Evolutionary conservation across 2,797 vertebrate genomes (phyloP), one percentile per base, ranked within the genome.

Genomic region (Erpetoichthys calabaricus): DNA sequence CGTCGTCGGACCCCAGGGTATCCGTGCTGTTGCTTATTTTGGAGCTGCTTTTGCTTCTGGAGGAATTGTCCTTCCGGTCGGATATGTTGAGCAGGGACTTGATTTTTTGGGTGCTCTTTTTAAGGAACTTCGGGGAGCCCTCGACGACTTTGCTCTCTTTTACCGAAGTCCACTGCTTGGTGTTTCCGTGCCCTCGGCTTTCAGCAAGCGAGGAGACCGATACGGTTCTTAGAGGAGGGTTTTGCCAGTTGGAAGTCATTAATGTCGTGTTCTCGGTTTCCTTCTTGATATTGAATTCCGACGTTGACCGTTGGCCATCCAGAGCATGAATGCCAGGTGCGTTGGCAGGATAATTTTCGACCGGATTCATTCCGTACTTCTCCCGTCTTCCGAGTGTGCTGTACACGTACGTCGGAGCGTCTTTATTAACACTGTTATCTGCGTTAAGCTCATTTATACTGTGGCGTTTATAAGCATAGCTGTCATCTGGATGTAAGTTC

Each of bases 51-150:
- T 79, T 80, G 56, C 62, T 83, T 78, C 78, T 81, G 1, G 77
- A 64, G 8, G 81, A 75, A 59, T 50, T 72, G 47, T 91, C 88
- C 61, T 86, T 89, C 71, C 87, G 96, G 45, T 91, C 89, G 45
- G 86, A 77, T 63, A 93, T 86, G 68, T 89, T 91, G 55, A 94
- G 74, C 42, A 96, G 71, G 0, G 91, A 96, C 50, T 87, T 86
- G 8, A 97, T 72, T 73, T 92, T 92, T 61, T 85, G 89, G 47
- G 89, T 78, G 53, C 87, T 86, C 9, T 80, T 93, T 72, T 91
- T 90, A 42, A 90, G 66, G 68, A 91, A 90, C 62, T 62, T 84
- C 2, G 84, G 88, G 1, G 91, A 88, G 53, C 63, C 71, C 5
- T 67, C 73, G 49, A 50, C 77, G 62, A 81, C 80, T 57, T 73